Conservation (phyloP, 2,888 invertebrate species). For the Orgyia antiqua region DNA sequence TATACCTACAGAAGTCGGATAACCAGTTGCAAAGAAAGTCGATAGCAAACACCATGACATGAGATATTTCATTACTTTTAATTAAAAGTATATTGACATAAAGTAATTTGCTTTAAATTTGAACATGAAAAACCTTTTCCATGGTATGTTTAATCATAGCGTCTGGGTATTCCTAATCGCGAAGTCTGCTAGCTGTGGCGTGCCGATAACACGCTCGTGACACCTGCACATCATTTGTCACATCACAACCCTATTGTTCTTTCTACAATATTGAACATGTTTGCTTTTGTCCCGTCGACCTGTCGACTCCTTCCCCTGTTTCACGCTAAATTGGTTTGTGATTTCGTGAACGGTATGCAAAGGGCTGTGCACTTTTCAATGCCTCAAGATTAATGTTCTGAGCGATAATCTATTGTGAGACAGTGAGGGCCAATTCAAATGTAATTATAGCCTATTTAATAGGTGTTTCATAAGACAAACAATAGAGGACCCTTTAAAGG, state of each 20-base stretch:
- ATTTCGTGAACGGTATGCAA: conserved; percentile 38
- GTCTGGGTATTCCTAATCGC: conserved; percentile 24
- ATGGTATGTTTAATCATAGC: conserved; percentile 17
- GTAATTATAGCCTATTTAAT: conserved; percentile 22
- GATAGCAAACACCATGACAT: too few species aligned
- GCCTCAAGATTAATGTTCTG: conserved; percentile 32
- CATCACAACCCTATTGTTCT: conserved; percentile 47
- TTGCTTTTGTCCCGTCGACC: conserved; percentile 42
- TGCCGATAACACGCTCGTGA: conserved; percentile 46
- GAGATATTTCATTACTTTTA: too few species aligned
- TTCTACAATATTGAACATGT: conserved; percentile 47
- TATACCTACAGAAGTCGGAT: too few species aligned
- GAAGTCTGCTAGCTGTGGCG: conserved; percentile 31
- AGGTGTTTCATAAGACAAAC: conserved; percentile 15
- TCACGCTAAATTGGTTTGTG: conserved; percentile 50
- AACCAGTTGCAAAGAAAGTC: too few species aligned
- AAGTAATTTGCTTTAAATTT: not conserved
- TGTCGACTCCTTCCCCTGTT: conserved; percentile 39
- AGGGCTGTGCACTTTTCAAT: conserved; percentile 29
- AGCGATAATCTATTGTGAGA: conserved; percentile 22
- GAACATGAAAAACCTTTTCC: too few species aligned
- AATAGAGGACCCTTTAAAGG: conserved; percentile 17
- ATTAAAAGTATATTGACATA: too few species aligned
- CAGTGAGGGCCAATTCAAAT: conserved; percentile 20
- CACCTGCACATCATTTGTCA: conserved; percentile 73